These are phyloP conservation scores for Melanotaenia pygmaea DNA, from an alignment of 2,797 vertebrate species.

Conservation along the genomic window DNA sequence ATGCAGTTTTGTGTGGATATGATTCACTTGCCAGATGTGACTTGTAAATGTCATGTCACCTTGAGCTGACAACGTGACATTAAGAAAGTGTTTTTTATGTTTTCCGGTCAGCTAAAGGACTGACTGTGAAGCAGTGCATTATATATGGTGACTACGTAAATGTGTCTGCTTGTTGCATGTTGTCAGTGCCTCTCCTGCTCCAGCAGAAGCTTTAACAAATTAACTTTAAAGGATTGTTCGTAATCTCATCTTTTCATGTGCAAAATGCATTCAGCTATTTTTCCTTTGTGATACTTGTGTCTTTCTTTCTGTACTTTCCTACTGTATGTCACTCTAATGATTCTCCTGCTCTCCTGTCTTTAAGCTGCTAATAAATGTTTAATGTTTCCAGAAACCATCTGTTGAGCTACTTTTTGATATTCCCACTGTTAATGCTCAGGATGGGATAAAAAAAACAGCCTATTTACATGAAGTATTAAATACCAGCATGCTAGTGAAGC, in stretches of 20 bases:
- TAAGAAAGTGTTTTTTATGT: background rate
- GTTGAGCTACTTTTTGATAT: conserved; percentile 7
- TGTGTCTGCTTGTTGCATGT: conserved; percentile 28
- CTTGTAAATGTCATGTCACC: background rate
- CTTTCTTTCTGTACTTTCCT: background rate
- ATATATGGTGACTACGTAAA: background rate
- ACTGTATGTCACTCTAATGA: background rate
- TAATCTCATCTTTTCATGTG: conserved; percentile 17
- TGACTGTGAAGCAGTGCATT: conserved; percentile 16
- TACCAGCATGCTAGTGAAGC: too few species aligned
- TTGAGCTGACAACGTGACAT: background rate
- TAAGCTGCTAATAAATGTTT: conserved; percentile 44
- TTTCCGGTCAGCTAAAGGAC: conserved; percentile 2
- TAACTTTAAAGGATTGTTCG: conserved; percentile 17
- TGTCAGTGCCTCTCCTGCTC: conserved; percentile 23
- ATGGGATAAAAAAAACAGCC: background rate
- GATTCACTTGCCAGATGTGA: background rate
- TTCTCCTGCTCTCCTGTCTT: background rate
- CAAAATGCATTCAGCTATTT: conserved; percentile 23
- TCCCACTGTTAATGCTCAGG: background rate
- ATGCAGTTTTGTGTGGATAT: background rate
- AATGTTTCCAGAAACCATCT: conserved; percentile 24
- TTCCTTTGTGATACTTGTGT: conserved; percentile 11
- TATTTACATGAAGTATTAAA: background rate
- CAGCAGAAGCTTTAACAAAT: conserved; percentile 29